Percentiles rank a stretch among this genome's conserved stretches.
phyloP scores from a whole-genome alignment of 2,113 vertebrate species.

The Solenodon paradoxus region DNA sequence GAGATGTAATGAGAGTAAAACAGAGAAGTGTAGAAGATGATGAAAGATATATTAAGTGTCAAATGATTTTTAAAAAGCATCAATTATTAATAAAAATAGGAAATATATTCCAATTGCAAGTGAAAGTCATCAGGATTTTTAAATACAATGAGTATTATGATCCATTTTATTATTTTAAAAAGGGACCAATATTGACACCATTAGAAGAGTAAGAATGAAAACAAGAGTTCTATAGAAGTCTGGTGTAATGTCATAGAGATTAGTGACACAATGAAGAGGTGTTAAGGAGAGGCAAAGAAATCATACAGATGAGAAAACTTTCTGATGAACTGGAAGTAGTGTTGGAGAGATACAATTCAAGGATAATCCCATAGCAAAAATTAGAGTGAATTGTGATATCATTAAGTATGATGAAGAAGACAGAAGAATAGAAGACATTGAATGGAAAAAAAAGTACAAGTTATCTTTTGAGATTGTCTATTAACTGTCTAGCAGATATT shows the following conservation, averaged over 20 bases:
- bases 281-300: not conserved
- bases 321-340: not conserved
- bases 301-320: not conserved
- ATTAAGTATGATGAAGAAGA: not conserved
- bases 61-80: not conserved
- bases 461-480: not conserved
- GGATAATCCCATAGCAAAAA: not conserved
- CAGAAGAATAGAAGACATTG: not conserved
- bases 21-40: not conserved
- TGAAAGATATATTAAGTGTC: not conserved
- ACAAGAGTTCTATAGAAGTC: accelerated
- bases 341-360: not conserved
- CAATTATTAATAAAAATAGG: not conserved
- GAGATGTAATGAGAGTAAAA: not conserved
- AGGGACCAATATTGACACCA: not conserved
- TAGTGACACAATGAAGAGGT: not conserved
- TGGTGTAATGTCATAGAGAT: not conserved
- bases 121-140: not conserved
- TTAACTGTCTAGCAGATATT: not conserved
- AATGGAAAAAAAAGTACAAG: not conserved
- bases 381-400: not conserved
- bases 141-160: not conserved
- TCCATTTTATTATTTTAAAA: not conserved
- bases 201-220: not conserved
- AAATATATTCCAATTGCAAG: not conserved